Base-by-base conservation (phyloP, 2,888 invertebrate genomes). In the Diaprepes abbreviatus region DNA sequence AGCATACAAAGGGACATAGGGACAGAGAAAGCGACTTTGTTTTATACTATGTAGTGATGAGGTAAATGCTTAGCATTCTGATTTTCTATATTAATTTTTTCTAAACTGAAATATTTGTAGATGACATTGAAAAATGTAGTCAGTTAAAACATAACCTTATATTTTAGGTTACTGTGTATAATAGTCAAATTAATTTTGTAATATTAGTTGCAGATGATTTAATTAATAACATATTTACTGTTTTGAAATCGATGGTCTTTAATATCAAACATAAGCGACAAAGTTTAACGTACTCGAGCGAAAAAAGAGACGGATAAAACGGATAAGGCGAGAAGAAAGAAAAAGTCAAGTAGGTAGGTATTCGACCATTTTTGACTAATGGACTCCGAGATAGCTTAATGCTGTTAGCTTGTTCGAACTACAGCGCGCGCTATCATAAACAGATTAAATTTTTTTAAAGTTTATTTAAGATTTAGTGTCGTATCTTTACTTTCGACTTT, bases 391-490 rank as follows among this genome's bases (percentile, higher is more conserved):
- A 83, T 83, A 83, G 80, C 80, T 79, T 83, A 83, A 83, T 83
- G 83, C 82, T 82, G 78, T 83, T 82, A 80, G 80, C 82, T 81
- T 83, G 83, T 82, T 81, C 80, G 76, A 79, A 79, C 80, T 81
- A 81, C 81, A 81, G 79, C 78, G 79, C 80, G 79, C 80, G 79
- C 80, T 82, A 82, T 83, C 82, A 82, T 78, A 80, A 79, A 80
- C 79, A 81, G 83, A 83, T 83, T 82, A 82, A 81, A 79, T 76
- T 78, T 80, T 79, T 73, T 70, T 66, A 43, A 67, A 74, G 75
- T 73, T 67, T 65, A 65, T 65, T 65, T 55, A 54, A 71, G 64
- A 71, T 71, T 71, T 71, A 67, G 60, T 71, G 71, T 71, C 69
- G 69, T 69, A 69, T 69, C 64, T 69, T 59, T 69, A 59, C 65